Evolutionary conservation across 2,888 invertebrate genomes (phyloP), one percentile per base, ranked within the genome.

Genomic region (Eledona agricola): DNA sequence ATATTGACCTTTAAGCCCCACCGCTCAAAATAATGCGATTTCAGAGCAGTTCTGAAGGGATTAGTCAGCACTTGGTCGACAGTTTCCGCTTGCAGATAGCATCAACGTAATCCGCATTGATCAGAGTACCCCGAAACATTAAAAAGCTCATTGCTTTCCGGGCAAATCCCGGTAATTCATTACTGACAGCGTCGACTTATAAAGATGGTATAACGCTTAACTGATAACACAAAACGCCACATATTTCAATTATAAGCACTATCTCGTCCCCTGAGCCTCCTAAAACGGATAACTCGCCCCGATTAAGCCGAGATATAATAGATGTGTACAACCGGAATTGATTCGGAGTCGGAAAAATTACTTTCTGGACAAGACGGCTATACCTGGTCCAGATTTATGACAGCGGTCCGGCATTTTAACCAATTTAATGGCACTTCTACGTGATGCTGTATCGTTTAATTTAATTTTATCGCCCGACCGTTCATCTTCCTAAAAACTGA

Each of bases 231-330:
- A 43, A 53, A 49, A 46, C 20, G 46, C 22, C 53, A 47, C 47
- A 49, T 53, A 53, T 53, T 53, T 53, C 53, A 53, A 53, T 53
- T 42, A 53, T 34, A 40, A 53, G 25, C 47, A 38, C 19, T 37
- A 34, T 46, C 34, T 26, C 25, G 13, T 28, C 43, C 40, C 38
- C 13, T 11, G n/a, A 10, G 53, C 6, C 35, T 9, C 40, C 34
- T 53, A 47, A 53, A 53, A 53, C 28, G 28, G 53, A 47, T 53
- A 53, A 38, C 17, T 47, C 28, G 17, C 12, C 20, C 38, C 22
- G 53, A 53, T 53, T 34, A 32, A 19, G 20, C 3, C 25, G 4
- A 9, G 11, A 6, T 25, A 6, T 9, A 25, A 10, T 11, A 26
- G 5, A 2, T 26, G 26, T 11, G n/a, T 4, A n/a, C 6, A 3